Evolutionary conservation across 1,140 invertebrate species (phyloP), one percentile per base, ranked within the genome.

Genomic region (Gryllus bimaculatus): DNA sequence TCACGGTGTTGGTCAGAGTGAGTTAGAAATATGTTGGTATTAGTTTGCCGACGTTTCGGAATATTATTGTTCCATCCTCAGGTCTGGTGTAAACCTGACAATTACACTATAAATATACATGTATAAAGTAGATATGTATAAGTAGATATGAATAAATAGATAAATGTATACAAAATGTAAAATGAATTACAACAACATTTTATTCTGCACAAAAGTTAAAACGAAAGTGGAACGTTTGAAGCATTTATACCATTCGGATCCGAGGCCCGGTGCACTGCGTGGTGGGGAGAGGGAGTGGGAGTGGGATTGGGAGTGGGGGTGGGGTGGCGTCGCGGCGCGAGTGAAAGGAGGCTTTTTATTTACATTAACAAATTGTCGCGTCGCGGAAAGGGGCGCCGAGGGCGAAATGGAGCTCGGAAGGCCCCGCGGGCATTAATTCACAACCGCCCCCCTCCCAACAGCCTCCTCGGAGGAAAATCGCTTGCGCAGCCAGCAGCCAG

Each of bases 291-390:
- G 2, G 54, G 54, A 2, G 1, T 39, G 26, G 54, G 18, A 66
- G 54, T 18, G 54, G 18, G 54, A 0, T 2, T 66, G 54, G 54
- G 15, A 15, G 49, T 2, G 0, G 0, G 54, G 2, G 54, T 3
- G 54, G 54, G 54, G 7, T 3, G 54, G 54, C 10, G 1, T 0
- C 18, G 54, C 2, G 10, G 54, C 2, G 2, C 54, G 54, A 18
- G 18, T 66, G 54, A 66, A 66, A 66, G 54, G 18, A 7, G 54
- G 54, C 18, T 66, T 66, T 66, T 66, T 66, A 66, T 66, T 66
- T 66, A 66, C 54, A 66, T 66, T 66, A 66, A 66, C 54, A 66
- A 66, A 66, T 66, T 66, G 54, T 66, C 54, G 54, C 18, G 54
- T 3, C 54, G 18, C 54, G 54, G 54, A 66, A 54, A 7, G 54